Percentiles rank a stretch among this genome's conserved stretches.
Evolutionary conservation across 1,140 invertebrate species (phyloP).

Genomic region (Drosophila teissieri): DNA sequence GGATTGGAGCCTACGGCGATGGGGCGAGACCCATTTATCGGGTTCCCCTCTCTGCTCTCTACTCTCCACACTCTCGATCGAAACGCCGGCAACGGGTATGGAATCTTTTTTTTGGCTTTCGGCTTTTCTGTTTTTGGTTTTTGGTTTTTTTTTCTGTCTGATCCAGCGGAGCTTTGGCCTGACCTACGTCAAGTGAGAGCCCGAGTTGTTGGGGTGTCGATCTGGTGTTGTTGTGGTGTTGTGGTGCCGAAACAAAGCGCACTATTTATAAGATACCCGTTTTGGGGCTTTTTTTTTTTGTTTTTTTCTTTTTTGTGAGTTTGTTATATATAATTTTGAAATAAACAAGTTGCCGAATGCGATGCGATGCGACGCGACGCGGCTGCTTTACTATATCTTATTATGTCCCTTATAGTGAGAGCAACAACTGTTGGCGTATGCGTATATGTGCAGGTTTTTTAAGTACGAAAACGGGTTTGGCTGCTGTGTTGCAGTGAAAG

Average conservation of each 20-base stretch:
- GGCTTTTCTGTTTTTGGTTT: conserved; percentile 2
- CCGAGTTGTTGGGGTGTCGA: conserved; percentile 32
- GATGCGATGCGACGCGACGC: conserved; percentile 43
- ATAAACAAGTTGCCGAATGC: conserved; percentile 81
- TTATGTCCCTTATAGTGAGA: conserved; percentile 73
- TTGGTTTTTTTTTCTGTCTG: background rate
- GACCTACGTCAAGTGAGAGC: conserved; percentile 70
- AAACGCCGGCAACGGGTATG: conserved; percentile 39
- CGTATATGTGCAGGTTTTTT: conserved; percentile 21
- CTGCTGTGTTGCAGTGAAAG: conserved; percentile 68
- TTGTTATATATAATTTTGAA: conserved; percentile 77
- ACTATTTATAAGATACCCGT: conserved; percentile 79
- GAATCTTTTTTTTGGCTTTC: conserved; percentile 1
- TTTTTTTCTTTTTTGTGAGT: conserved; percentile 12
- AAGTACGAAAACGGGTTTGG: conserved; percentile 68
- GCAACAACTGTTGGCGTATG: conserved; percentile 12
- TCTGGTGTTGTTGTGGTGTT: conserved; percentile 17
- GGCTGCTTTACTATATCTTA: conserved; percentile 67
- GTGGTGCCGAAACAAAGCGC: conserved; percentile 74
- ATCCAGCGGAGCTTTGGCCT: conserved; percentile 44
- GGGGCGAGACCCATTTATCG: conserved; percentile 30
- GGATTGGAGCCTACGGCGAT: conserved; percentile 1
- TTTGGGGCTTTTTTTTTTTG: conserved; percentile 66
- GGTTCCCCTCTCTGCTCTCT: conserved; percentile 12
- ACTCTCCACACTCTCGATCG: background rate